Percentiles rank a stretch among this genome's conserved stretches.
Conservation (phyloP, 2,888 invertebrate genomes). For the Watsonalla cultraria region DNA sequence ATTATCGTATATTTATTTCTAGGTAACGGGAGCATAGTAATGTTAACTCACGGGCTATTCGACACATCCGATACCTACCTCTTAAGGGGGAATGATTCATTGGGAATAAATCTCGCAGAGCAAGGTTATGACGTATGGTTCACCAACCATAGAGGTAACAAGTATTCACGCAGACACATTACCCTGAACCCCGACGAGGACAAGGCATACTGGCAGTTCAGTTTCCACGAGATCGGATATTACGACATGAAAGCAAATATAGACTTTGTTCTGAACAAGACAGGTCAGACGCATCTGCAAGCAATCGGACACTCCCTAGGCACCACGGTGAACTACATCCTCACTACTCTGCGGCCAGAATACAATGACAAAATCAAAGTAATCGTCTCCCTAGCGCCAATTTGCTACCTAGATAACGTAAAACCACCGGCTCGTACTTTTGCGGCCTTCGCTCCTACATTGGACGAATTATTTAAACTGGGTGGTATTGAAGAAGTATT, state of each 20-base stretch:
- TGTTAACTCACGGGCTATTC: conserved; percentile 27
- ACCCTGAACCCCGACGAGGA: conserved; percentile 40
- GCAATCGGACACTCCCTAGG: conserved; percentile 84
- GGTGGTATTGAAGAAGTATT: background rate
- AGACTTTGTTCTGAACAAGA: conserved; percentile 35
- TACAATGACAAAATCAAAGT: conserved; percentile 77
- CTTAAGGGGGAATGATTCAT: conserved; percentile 23
- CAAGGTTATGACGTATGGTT: conserved; percentile 61
- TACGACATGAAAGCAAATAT: conserved; percentile 82
- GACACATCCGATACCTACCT: conserved; percentile 27
- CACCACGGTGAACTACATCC: conserved; percentile 70
- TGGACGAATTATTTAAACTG: background rate
- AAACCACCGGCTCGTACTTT: background rate
- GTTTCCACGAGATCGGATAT: conserved; percentile 82
- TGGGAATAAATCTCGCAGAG: conserved; percentile 44
- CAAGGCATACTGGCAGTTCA: conserved; percentile 63
- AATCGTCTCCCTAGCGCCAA: conserved; percentile 49
- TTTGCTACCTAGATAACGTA: conserved; percentile 25
- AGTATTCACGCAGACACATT: conserved; percentile 71
- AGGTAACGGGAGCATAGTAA: conserved; percentile 37
- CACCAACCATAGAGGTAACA: conserved; percentile 73
- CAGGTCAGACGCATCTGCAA: conserved; percentile 69
- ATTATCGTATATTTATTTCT: too few species aligned
- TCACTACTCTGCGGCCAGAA: conserved; percentile 68
- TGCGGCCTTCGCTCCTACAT: too few species aligned